phyloP scores from a whole-genome alignment of 2,888 invertebrate genomes.

The Masnerella sp. region DNA sequence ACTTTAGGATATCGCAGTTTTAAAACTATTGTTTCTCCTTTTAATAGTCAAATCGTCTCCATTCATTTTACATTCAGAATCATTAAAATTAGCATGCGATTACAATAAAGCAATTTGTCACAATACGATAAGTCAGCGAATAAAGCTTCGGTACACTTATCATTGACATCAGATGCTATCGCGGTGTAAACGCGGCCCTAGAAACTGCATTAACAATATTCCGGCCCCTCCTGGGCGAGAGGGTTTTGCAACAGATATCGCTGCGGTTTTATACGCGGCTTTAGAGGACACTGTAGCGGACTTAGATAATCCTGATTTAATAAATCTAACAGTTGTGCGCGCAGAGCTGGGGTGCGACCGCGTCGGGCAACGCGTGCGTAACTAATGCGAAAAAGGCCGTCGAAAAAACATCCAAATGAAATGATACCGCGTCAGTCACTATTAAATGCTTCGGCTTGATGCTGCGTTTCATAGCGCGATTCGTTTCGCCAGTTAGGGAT shows the following conservation, averaged over 20 bases:
- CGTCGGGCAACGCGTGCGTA: slow-evolving; percentile 73
- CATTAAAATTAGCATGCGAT: slow-evolving; percentile 48
- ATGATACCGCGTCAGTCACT: slow-evolving; percentile 48
- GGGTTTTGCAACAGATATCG: slow-evolving; percentile 68
- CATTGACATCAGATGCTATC: slow-evolving; percentile 68
- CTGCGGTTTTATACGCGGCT: slow-evolving; percentile 75
- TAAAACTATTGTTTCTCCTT: too few relatives aligned
- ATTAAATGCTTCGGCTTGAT: slow-evolving; percentile 19
- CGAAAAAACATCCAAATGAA: slow-evolving; percentile 37
- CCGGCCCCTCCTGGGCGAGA: slow-evolving; percentile 37
- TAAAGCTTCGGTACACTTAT: slow-evolving; percentile 64
- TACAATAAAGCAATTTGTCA: slow-evolving; percentile 51
- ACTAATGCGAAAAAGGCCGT: slow-evolving; percentile 71
- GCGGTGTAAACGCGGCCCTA: slow-evolving; percentile 48
- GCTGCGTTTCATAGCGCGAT: too few relatives aligned
- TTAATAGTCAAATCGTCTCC: too few relatives aligned
- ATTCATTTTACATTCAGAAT: slow-evolving; percentile 28
- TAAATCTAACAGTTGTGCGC: slow-evolving; percentile 78
- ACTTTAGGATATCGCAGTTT: too few relatives aligned
- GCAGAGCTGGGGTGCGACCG: slow-evolving; percentile 58
- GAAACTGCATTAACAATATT: slow-evolving; percentile 62
- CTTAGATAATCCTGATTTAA: slow-evolving; percentile 78
- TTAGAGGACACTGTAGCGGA: slow-evolving; percentile 74
- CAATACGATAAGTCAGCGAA: slow-evolving; percentile 52
- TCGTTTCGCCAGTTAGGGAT: too few relatives aligned